These are phyloP conservation scores for Lacerta bilineata DNA, from an alignment of 2,797 vertebrate genomes.

Conservation along the genomic window DNA sequence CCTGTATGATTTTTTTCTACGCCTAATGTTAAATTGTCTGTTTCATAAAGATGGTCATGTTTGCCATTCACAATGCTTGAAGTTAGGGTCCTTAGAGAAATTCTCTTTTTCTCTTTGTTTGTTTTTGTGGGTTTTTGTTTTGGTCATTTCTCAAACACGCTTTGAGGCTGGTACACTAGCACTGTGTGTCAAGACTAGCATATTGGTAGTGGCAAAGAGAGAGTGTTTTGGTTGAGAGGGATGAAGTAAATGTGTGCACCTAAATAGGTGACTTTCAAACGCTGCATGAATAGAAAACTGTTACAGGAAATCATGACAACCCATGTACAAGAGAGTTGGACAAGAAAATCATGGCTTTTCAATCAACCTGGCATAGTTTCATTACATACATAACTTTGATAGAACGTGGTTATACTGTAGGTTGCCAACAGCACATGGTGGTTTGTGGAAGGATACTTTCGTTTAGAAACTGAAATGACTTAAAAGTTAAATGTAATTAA, in stretches of 20 bases:
- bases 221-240: background rate
- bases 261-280: background rate
- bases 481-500: no score
- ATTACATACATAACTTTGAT: no score
- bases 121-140: background rate
- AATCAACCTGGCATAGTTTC: no score
- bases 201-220: background rate
- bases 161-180: background rate
- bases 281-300: background rate
- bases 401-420: no score
- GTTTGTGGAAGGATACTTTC: no score
- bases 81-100: constrained; percentile 41
- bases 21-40: constrained; percentile 23
- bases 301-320: no score
- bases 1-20: background rate
- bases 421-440: no score
- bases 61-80: constrained; percentile 35
- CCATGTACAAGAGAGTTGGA: no score
- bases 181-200: background rate
- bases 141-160: accelerated
- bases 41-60: accelerated
- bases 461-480: no score
- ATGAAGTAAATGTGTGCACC: background rate
- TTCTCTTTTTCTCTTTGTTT: background rate
- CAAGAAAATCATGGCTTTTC: no score